phyloP scores from a whole-genome alignment of 2,797 vertebrate genomes.

The Amblyraja radiata region DNA sequence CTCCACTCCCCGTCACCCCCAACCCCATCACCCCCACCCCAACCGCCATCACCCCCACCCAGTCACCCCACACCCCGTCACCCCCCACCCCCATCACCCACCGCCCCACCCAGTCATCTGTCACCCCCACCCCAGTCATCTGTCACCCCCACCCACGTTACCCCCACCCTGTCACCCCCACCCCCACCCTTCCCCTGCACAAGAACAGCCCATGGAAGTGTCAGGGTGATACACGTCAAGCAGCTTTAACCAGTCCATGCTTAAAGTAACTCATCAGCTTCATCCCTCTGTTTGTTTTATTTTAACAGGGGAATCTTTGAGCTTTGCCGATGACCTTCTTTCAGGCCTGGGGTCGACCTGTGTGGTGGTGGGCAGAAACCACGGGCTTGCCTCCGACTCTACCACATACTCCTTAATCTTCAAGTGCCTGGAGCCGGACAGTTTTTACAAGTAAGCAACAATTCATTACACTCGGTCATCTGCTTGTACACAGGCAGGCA shows the following conservation, averaged over 20 bases:
- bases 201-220: background rate
- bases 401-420: slow-evolving; percentile 89
- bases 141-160: no score
- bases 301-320: slow-evolving; percentile 82
- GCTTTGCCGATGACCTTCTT: slow-evolving; percentile 88
- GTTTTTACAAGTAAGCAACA: slow-evolving; percentile 92
- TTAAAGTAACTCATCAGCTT: background rate
- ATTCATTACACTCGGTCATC: background rate
- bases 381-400: slow-evolving; percentile 71
- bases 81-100: no score
- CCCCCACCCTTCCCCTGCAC: background rate
- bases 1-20: no score
- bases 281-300: slow-evolving; percentile 41
- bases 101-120: no score
- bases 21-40: background rate
- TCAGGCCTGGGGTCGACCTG: slow-evolving; percentile 89
- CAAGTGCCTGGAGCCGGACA: slow-evolving; percentile 97
- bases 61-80: no score
- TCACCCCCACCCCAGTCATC: no score
- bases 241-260: background rate
- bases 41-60: no score
- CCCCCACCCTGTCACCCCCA: background rate
- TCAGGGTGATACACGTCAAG: background rate
- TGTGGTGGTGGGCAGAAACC: slow-evolving; percentile 80
- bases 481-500: background rate